Conservation (phyloP, 2,888 invertebrate species). For the Stegophylla sp. region DNA sequence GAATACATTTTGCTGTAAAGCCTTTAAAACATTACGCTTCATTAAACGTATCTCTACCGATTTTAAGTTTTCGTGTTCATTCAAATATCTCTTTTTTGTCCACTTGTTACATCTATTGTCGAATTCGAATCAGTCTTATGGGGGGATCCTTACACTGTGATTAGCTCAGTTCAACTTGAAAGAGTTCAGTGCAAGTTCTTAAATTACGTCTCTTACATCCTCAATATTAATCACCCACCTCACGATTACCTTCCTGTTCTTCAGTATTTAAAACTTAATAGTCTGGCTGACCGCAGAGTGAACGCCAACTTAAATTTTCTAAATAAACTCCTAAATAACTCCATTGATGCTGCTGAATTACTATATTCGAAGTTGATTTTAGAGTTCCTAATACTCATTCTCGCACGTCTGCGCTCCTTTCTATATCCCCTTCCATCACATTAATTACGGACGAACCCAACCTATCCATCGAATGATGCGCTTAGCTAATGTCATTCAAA, state of each 20-base stretch:
- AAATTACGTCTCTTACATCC: constrained; percentile 1
- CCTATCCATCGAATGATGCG: constrained; percentile 5
- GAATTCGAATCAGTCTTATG: neutral
- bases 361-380: too few species aligned
- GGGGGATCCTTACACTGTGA: constrained; percentile 4
- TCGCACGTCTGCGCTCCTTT: neutral
- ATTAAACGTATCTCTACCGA: neutral
- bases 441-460: neutral
- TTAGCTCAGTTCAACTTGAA: neutral
- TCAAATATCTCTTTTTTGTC: neutral
- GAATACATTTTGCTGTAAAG: neutral
- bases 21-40: neutral
- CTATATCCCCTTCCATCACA: neutral
- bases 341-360: too few species aligned
- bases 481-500: neutral
- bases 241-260: neutral
- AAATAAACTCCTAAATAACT: too few species aligned
- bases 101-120: neutral
- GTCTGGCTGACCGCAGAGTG: neutral
- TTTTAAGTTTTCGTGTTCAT: neutral
- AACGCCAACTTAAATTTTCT: neutral
- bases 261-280: neutral
- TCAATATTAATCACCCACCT: neutral
- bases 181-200: too few species aligned
- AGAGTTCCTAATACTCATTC: too few species aligned